Evolutionary conservation across 2,888 invertebrate genomes (phyloP).

Genomic region (Myopa testacea): DNA sequence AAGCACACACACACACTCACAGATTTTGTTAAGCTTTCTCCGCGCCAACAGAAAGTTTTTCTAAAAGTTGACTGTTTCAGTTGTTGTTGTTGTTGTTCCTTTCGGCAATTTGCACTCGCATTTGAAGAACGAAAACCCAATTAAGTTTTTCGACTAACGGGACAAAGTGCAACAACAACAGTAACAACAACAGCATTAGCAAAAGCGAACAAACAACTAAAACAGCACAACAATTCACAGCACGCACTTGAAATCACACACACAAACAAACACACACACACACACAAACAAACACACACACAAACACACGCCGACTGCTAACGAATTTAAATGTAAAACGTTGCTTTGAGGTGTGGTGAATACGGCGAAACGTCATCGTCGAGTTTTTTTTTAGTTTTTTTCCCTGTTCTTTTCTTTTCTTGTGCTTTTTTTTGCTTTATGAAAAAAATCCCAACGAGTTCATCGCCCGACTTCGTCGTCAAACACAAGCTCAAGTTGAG

Average conservation of each 20-base stretch:
- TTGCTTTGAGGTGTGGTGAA: no score
- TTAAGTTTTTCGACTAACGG: neutral
- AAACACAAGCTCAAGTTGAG: neutral
- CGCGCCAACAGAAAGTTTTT: neutral
- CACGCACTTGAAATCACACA: neutral
- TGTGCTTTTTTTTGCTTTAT: neutral
- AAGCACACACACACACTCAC: neutral
- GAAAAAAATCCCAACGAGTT: neutral
- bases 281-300: neutral
- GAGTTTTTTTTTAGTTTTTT: no score
- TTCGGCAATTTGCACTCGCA: slow-evolving; percentile 25
- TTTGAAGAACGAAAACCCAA: slow-evolving; percentile 13
- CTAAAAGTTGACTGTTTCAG: neutral
- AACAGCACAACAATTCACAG: no score
- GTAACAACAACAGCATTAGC: neutral
- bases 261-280: neutral
- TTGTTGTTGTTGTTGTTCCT: slow-evolving; percentile 5
- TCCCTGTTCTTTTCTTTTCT: neutral
- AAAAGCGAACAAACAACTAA: neutral
- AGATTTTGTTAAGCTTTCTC: no score
- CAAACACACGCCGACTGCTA: neutral
- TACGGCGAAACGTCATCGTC: no score
- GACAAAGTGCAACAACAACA: neutral
- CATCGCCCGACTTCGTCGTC: neutral
- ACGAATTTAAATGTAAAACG: neutral